Evolutionary conservation across 2,888 invertebrate species (phyloP).

Genomic region (Aporophyla lueneburgensis): DNA sequence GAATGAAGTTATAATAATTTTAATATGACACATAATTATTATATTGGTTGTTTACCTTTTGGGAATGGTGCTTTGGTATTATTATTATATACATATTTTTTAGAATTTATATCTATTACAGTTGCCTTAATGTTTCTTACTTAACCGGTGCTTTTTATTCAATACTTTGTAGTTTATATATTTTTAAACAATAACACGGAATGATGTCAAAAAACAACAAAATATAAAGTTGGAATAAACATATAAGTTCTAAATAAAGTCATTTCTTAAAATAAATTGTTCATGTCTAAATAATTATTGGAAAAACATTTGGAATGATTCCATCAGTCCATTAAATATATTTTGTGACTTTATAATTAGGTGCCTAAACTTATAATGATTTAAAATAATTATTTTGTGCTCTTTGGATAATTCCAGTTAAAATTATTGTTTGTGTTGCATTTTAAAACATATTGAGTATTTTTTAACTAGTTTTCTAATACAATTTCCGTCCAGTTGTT

Average conservation of each 20-base stretch:
- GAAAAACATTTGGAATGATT: slow-evolving; percentile 74
- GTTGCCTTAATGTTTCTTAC: slow-evolving; percentile 25
- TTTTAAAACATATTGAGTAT: slow-evolving; percentile 46
- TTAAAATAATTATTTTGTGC: slow-evolving; percentile 45
- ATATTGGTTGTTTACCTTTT: slow-evolving; percentile 26
- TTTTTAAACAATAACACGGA: slow-evolving; percentile 36
- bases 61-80: slow-evolving; percentile 55
- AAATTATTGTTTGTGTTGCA: slow-evolving; percentile 40
- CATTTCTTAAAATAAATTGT: slow-evolving; percentile 45
- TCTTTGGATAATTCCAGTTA: slow-evolving; percentile 58
- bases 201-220: slow-evolving; percentile 42
- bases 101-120: slow-evolving; percentile 31
- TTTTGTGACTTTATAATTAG: slow-evolving; percentile 45
- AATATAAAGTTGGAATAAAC: slow-evolving; percentile 33
- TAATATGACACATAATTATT: slow-evolving; percentile 33
- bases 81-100: slow-evolving; percentile 13
- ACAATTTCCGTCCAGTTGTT: background rate
- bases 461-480: slow-evolving; percentile 10
- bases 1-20: slow-evolving; percentile 53
- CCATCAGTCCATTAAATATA: slow-evolving; percentile 69
- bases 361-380: slow-evolving; percentile 35
- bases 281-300: slow-evolving; percentile 46
- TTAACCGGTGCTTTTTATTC: slow-evolving; percentile 12
- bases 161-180: slow-evolving; percentile 11
- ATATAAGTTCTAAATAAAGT: slow-evolving; percentile 23